Conservation (phyloP, 2,888 invertebrate genomes). For the Dryocosmus kuriphilus region DNA sequence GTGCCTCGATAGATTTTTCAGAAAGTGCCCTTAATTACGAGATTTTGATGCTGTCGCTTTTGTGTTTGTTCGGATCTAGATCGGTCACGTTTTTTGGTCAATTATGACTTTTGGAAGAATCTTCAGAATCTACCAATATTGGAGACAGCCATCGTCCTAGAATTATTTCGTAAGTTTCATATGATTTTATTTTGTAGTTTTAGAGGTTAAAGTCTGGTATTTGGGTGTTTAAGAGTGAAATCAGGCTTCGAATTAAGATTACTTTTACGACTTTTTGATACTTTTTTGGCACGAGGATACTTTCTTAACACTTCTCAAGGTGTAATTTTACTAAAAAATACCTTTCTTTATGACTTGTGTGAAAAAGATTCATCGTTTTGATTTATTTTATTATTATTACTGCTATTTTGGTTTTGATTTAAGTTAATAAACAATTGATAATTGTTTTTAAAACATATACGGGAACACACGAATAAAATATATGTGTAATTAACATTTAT, state of each 20-base stretch:
- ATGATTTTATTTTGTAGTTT: not conserved
- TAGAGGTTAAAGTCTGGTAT: not conserved
- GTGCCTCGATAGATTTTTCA: not conserved
- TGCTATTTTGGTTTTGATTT: not conserved
- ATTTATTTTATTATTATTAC: not conserved
- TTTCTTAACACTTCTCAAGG: not conserved
- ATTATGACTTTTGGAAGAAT: not conserved
- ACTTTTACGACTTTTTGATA: constrained; percentile 32
- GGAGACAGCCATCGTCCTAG: constrained; percentile 27
- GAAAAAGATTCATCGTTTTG: not conserved
- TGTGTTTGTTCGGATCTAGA: not conserved
- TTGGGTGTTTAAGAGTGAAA: not conserved
- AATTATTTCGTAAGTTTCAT: constrained; percentile 19
- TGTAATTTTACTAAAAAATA: not conserved
- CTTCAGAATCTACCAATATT: constrained; percentile 20
- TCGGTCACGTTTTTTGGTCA: not conserved
- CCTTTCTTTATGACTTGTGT: not conserved
- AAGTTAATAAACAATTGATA: not conserved
- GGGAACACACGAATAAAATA: not conserved
- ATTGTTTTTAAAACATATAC: not conserved
- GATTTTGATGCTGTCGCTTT: not conserved
- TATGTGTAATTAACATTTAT: not conserved
- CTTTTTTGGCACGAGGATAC: not conserved
- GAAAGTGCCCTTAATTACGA: constrained; percentile 5
- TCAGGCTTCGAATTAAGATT: not conserved